Evolutionary conservation across 2,797 vertebrate genomes (phyloP).

Genomic region (Enteromius viviparus): DNA sequence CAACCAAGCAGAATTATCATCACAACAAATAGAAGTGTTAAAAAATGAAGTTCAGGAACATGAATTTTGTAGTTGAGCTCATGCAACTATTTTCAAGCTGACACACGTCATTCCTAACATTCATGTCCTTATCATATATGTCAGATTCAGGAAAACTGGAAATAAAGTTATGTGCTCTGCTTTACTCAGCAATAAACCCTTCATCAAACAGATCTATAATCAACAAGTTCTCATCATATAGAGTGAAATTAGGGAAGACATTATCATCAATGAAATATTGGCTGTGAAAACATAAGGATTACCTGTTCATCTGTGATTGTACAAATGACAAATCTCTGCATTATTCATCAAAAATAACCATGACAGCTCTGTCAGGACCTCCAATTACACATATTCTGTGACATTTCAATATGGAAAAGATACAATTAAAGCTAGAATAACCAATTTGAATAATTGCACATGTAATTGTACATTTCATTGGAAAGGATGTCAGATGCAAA

Average conservation of each 20-base stretch:
- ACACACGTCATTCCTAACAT: background rate
- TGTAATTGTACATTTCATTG: slow-evolving; percentile 45
- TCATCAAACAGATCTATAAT: slow-evolving; percentile 63
- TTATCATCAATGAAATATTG: slow-evolving; percentile 72
- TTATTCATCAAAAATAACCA: slow-evolving; percentile 75
- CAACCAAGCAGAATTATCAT: slow-evolving; percentile 46
- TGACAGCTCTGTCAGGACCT: slow-evolving; percentile 67
- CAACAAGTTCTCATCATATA: slow-evolving; percentile 62
- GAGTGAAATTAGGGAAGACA: slow-evolving; percentile 55
- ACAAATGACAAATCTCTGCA: slow-evolving; percentile 69
- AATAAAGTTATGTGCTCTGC: slow-evolving; percentile 42
- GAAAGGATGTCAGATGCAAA: background rate
- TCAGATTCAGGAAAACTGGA: slow-evolving; percentile 11
- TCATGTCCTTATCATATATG: background rate
- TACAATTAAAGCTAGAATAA: slow-evolving; percentile 71
- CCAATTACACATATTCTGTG: slow-evolving; percentile 64
- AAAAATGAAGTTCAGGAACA: background rate
- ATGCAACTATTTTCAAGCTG: background rate
- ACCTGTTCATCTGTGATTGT: slow-evolving; percentile 74
- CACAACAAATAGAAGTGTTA: slow-evolving; percentile 26
- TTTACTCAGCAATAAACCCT: slow-evolving; percentile 65
- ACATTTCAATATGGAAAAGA: slow-evolving; percentile 69
- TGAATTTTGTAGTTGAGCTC: background rate
- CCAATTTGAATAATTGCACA: slow-evolving; percentile 59
- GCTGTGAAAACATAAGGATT: slow-evolving; percentile 58